These are phyloP conservation scores for Sinella curviseta DNA, from an alignment of 1,140 invertebrate genomes.

Conservation along the genomic window DNA sequence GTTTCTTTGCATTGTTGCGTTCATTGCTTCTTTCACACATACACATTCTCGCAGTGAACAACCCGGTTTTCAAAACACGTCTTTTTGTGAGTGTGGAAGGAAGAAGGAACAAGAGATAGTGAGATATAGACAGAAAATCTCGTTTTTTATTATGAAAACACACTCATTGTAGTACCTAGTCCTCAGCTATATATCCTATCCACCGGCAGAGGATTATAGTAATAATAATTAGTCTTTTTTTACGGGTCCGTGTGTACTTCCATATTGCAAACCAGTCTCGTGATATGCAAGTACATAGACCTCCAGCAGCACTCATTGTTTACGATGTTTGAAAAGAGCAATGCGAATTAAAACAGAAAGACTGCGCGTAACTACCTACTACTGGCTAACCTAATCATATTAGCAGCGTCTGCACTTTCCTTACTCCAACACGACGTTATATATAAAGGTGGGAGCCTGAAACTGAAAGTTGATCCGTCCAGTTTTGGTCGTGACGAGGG, in stretches of 20 bases:
- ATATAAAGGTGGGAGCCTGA: slow-evolving; percentile 2
- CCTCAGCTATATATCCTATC: not conserved
- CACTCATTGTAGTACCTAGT: not conserved
- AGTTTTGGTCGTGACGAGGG: not conserved
- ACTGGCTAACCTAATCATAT: no score
- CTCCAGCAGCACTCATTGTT: no score
- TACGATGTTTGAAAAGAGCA: no score
- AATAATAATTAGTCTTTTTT: not conserved
- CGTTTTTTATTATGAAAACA: not conserved
- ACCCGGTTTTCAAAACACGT: not conserved
- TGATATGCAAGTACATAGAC: slow-evolving; percentile 8
- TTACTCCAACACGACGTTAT: not conserved
- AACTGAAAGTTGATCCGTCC: slow-evolving; percentile 15
- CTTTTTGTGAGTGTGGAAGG: slow-evolving; percentile 6
- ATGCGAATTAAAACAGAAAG: no score
- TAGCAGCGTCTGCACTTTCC: not conserved
- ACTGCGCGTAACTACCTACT: no score
- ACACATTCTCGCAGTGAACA: no score
- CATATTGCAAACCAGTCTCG: not conserved
- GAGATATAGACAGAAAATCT: slow-evolving; percentile 7
- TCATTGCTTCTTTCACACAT: slow-evolving; percentile 2
- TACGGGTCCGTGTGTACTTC: not conserved
- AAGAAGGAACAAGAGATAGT: not conserved
- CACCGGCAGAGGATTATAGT: not conserved
- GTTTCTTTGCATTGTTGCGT: not conserved